Percentiles rank a stretch among this genome's conserved stretches.
Conservation (phyloP, 2,797 vertebrate species). For the Coregonus ussuriensis region DNA sequence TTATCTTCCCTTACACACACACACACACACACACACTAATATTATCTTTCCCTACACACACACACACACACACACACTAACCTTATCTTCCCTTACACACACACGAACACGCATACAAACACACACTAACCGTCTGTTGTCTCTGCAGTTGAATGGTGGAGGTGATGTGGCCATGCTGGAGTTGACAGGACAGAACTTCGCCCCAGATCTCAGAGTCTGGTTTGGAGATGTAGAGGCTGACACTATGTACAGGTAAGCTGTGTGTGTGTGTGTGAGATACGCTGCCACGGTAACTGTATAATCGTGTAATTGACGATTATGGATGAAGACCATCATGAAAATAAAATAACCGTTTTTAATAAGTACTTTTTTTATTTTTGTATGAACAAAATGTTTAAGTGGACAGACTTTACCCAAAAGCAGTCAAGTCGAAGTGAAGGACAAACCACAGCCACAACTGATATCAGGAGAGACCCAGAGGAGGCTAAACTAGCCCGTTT, state of each 20-base stretch:
- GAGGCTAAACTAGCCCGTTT: too few relatives aligned
- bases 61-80: neutral
- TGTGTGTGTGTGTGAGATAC: slow-evolving; percentile 13
- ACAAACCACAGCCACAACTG: too few relatives aligned
- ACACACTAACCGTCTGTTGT: neutral
- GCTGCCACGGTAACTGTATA: too few relatives aligned
- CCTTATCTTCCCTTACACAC: neutral
- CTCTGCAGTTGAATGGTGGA: slow-evolving; percentile 89
- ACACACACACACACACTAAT: too few relatives aligned
- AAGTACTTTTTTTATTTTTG: too few relatives aligned
- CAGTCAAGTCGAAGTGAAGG: too few relatives aligned
- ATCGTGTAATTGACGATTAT: too few relatives aligned
- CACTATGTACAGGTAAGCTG: slow-evolving; percentile 92
- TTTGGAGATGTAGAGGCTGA: slow-evolving; percentile 98
- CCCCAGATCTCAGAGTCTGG: slow-evolving; percentile 95
- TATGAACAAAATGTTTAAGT: too few relatives aligned
- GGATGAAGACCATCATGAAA: too few relatives aligned
- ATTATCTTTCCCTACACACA: neutral
- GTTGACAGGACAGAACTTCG: slow-evolving; percentile 98
- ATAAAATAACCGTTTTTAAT: too few relatives aligned
- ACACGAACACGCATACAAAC: neutral
- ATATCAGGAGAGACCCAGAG: too few relatives aligned
- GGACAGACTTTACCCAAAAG: too few relatives aligned
- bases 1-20: neutral
- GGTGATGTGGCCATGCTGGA: slow-evolving; percentile 99